phyloP scores from a whole-genome alignment of 2,888 invertebrate genomes.

The Trichogramma dendrolimi region DNA sequence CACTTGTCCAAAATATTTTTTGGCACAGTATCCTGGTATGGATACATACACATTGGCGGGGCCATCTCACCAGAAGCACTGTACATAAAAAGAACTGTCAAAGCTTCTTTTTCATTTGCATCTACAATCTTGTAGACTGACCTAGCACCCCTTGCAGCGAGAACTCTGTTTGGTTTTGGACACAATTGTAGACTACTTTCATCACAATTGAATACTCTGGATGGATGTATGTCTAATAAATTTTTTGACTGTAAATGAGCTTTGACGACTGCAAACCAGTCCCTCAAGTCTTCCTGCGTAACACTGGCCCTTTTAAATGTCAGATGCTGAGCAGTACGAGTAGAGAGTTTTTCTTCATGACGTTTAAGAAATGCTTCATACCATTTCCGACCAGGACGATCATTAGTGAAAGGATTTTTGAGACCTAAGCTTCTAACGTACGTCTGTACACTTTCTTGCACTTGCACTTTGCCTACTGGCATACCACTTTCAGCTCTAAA shows the following conservation, averaged over 20 bases:
- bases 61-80: constrained; percentile 36
- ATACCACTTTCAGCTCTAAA: constrained; percentile 18
- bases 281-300: constrained; percentile 26
- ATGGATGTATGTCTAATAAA: constrained; percentile 28
- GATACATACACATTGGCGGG: constrained; percentile 38
- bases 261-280: constrained; percentile 32
- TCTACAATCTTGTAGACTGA: constrained; percentile 2
- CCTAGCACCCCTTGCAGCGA: constrained; percentile 12
- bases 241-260: constrained; percentile 28
- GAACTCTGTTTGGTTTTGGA: constrained; percentile 32
- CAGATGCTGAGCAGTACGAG: constrained; percentile 33
- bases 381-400: constrained; percentile 25
- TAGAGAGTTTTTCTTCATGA: constrained; percentile 11
- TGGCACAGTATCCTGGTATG: constrained; percentile 39
- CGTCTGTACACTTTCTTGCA: constrained; percentile 24
- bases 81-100: constrained; percentile 3
- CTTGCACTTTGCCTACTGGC: constrained; percentile 23
- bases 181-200: constrained; percentile 37
- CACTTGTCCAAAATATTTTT: constrained; percentile 32
- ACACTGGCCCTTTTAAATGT: constrained; percentile 30
- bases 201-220: constrained; percentile 37
- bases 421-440: constrained; percentile 16
- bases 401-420: constrained; percentile 24
- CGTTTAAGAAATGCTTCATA: constrained; percentile 22
- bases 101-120: constrained; percentile 22